phyloP scores from a whole-genome alignment of 2,113 vertebrate species.

The Sylvilagus bachmani region DNA sequence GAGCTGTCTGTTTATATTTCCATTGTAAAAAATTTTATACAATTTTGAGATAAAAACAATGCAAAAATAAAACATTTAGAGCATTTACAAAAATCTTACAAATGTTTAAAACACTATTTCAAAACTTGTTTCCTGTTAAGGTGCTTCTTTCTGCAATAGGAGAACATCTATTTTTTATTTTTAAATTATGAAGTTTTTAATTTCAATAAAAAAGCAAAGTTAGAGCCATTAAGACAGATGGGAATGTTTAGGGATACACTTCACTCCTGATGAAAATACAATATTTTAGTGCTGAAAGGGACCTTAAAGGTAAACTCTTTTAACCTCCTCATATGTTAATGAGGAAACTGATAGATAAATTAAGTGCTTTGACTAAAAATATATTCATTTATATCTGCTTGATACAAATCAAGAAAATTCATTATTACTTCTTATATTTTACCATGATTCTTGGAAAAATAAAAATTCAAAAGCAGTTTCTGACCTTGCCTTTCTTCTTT shows the following conservation, averaged over 20 bases:
- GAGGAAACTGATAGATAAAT: constrained; percentile 26
- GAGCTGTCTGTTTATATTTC: constrained; percentile 82
- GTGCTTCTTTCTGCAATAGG: constrained; percentile 85
- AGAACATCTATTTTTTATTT: constrained; percentile 56
- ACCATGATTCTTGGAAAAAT: constrained; percentile 61
- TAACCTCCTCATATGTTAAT: constrained; percentile 20
- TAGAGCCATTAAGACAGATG: background rate
- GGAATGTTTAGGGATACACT: constrained; percentile 19
- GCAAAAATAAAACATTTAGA: constrained; percentile 92
- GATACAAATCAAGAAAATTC: background rate
- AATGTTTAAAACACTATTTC: constrained; percentile 87
- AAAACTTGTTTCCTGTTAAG: constrained; percentile 77
- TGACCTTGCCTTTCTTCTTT: constrained; percentile 47
- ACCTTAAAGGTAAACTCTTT: constrained; percentile 42
- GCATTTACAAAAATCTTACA: constrained; percentile 92
- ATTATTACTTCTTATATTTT: constrained; percentile 28
- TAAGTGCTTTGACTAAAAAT: constrained; percentile 69
- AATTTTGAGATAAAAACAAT: constrained; percentile 90
- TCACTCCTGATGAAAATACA: constrained; percentile 18
- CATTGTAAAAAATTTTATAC: constrained; percentile 88
- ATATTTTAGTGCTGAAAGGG: constrained; percentile 37
- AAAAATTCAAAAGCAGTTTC: constrained; percentile 60
- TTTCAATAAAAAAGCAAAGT: constrained; percentile 60
- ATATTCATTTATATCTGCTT: background rate
- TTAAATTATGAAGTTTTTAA: constrained; percentile 53